phyloP scores from a whole-genome alignment of 2,113 vertebrate genomes.

The Pseudorhombus dupliciocellatus region DNA sequence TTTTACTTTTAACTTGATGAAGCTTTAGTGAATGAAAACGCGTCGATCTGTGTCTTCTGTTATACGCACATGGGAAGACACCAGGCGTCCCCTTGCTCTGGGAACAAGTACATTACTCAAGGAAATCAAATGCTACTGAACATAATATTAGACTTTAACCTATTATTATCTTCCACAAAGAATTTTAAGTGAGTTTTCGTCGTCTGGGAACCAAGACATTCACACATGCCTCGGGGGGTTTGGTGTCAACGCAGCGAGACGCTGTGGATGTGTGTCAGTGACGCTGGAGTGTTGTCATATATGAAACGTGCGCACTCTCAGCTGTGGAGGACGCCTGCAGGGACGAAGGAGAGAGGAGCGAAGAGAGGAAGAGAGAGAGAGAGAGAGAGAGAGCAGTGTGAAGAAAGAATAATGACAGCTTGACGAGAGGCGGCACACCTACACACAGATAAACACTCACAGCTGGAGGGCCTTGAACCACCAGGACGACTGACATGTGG shows the following conservation, averaged over 20 bases:
- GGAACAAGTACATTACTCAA: background rate
- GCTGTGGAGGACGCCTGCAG: constrained; percentile 17
- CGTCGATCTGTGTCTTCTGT: background rate
- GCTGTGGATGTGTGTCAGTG: no score
- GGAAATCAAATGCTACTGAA: no score
- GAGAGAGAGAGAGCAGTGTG: background rate
- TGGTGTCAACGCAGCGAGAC: background rate
- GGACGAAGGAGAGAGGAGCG: background rate
- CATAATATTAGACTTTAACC: no score
- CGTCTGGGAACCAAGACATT: no score
- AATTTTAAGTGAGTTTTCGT: no score
- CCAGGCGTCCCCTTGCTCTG: background rate
- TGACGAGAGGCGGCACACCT: background rate
- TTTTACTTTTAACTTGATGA: no score
- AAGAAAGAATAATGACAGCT: constrained; percentile 30
- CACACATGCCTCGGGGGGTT: background rate
- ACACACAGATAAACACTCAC: constrained; percentile 4
- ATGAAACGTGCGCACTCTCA: constrained; percentile 8
- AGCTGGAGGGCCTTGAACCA: background rate
- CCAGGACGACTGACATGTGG: background rate
- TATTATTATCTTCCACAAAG: no score
- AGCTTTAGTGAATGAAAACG: background rate
- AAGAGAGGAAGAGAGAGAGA: no score
- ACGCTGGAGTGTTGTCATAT: constrained; percentile 8
- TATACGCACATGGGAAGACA: no score